phyloP scores from a whole-genome alignment of 2,888 invertebrate genomes.

The Pterostichus niger region DNA sequence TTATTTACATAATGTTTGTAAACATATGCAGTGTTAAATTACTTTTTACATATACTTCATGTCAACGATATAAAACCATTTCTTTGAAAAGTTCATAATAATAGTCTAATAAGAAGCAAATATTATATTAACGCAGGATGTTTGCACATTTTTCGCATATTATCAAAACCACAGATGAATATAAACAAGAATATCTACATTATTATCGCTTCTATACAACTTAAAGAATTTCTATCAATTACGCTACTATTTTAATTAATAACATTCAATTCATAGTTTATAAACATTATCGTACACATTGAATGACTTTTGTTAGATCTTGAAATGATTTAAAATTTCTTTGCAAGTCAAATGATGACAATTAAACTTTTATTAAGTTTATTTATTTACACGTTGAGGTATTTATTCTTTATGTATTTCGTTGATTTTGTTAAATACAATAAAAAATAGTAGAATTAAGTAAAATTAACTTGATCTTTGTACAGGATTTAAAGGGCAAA shows the following conservation, averaged over 20 bases:
- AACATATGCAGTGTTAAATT: conserved; percentile 11
- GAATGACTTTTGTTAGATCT: neutral
- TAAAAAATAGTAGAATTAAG: no score
- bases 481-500: no score
- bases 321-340: conserved; percentile 22
- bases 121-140: neutral
- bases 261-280: neutral
- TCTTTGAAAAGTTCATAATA: neutral
- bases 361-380: no score
- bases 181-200: neutral
- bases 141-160: neutral
- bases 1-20: conserved; percentile 32
- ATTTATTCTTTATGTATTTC: no score
- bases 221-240: conserved; percentile 26
- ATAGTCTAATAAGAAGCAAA: neutral
- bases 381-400: no score
- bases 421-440: no score
- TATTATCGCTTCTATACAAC: neutral
- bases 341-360: no score
- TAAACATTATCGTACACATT: neutral
- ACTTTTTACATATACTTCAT: neutral
- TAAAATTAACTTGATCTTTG: no score
- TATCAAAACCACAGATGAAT: neutral
- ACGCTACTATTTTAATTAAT: conserved; percentile 5
- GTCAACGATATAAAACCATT: neutral